Base-by-base conservation (phyloP, 2,113 vertebrate genomes). In the Sitta europaea region DNA sequence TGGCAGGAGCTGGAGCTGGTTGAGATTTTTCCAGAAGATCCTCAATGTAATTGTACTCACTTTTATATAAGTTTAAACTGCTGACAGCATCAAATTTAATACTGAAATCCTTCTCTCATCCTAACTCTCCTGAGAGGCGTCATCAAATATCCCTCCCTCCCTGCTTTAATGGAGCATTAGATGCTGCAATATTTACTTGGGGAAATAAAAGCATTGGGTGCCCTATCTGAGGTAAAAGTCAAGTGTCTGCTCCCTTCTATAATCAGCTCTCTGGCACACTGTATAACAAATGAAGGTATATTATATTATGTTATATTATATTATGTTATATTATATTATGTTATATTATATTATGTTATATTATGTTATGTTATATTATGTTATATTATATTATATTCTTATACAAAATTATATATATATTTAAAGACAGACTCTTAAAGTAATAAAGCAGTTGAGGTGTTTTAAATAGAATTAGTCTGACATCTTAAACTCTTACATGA, bases 1-100 rank as follows among this genome's bases (percentile, higher is more conserved):
- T 57, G 70, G 62, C 62, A 80, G 54, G 36, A 83, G 31, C 42
- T 68, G 62, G 53, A 79, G 24, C 19, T 61, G 33, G 7, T 28
- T 68, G 62, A 61, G 42, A 61, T 61, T 80, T 35, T 80, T 79
- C 45, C 76, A 45, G 76, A 76, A 92, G 79, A 42, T 24, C 50
- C 59, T 88, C 83, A n/a, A 5, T 61, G 62, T 75, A 63, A 86
- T 68, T 72, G 19, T 31, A 40, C 48, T 86, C 4, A 12, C 13
- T 94, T 90, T 92, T 71, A 81, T 72, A 94, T 31, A 29, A 78
- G 51, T 90, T 92, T 51, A 82, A 90, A 79, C 50, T 80, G 76
- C 63, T 6, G 4, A 58, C 47, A 70, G 27, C 29, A 33, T 70
- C 83, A 83, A 40, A 86, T 94, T 83, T 83, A 66, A 76, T 58